phyloP scores from a whole-genome alignment of 2,888 invertebrate species.

The Pemphredon lugubris region DNA sequence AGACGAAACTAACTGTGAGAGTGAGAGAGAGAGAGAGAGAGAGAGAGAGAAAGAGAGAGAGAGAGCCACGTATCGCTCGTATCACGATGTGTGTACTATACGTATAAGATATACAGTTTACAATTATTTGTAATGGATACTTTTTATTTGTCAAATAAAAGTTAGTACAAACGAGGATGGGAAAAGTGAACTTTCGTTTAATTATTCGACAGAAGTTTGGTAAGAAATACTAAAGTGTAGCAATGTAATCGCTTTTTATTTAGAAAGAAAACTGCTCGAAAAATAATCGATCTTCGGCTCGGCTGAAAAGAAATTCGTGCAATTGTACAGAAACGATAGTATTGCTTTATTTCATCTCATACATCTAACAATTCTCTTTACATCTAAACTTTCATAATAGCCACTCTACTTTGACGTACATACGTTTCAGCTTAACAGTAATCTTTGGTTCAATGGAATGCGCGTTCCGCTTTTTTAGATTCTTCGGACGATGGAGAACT shows the following conservation, averaged over 20 bases:
- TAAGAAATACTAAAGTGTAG: too few relatives aligned
- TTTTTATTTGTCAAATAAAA: conserved; percentile 80
- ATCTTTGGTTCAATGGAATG: conserved; percentile 49
- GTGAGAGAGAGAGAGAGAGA: conserved; percentile 18
- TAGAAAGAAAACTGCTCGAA: too few relatives aligned
- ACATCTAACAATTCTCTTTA: conserved; percentile 29
- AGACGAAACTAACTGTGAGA: conserved; percentile 4
- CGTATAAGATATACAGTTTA: conserved; percentile 77
- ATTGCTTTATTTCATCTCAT: conserved; percentile 57
- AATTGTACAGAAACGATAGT: conserved; percentile 51
- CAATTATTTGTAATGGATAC: conserved; percentile 78
- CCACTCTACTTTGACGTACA: conserved; percentile 37
- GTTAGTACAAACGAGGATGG: conserved; percentile 75
- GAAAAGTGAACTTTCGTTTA: neutral
- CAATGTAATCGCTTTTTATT: too few relatives aligned
- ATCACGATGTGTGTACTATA: conserved; percentile 71
- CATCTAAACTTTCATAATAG: conserved; percentile 39
- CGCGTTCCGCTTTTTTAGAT: neutral
- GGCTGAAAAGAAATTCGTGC: too few relatives aligned
- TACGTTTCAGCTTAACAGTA: conserved; percentile 40
- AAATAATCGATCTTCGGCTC: too few relatives aligned
- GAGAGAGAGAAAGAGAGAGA: conserved; percentile 29
- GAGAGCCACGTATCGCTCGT: conserved; percentile 59
- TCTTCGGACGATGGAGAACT: neutral
- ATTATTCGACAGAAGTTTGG: too few relatives aligned